phyloP scores from a whole-genome alignment of 2,113 vertebrate species.

The Ammodytes marinus region DNA sequence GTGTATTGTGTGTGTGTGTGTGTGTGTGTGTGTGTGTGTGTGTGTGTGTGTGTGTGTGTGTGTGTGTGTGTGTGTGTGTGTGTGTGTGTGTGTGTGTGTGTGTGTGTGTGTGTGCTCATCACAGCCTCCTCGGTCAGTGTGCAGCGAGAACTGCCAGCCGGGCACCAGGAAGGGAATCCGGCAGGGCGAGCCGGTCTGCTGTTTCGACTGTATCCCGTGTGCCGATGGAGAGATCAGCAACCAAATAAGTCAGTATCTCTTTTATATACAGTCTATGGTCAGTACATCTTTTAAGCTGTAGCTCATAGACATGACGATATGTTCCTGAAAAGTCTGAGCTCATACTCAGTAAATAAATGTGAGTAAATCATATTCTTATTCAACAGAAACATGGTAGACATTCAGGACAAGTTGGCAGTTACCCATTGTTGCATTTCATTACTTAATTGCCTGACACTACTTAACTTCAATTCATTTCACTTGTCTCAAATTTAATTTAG shows the following conservation, averaged over 20 bases:
- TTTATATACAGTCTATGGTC: no score
- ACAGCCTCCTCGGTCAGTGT: conserved; percentile 86
- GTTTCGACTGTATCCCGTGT: conserved; percentile 90
- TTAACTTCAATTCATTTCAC: not conserved
- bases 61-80: not conserved
- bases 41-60: not conserved
- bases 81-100: conserved; percentile 1
- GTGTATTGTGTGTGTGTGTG: not conserved
- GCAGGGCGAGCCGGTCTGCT: conserved; percentile 87
- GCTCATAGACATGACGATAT: not conserved
- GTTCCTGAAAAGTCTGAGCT: not conserved
- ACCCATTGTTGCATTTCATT: not conserved
- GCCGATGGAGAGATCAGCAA: conserved; percentile 87
- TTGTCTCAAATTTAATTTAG: not conserved
- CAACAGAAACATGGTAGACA: not conserved
- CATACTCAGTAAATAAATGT: not conserved
- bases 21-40: not conserved
- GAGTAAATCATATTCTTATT: not conserved
- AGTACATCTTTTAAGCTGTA: not conserved
- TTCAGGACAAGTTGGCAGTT: not conserved
- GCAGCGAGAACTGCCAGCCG: conserved; percentile 85
- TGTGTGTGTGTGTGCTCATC: conserved; percentile 28
- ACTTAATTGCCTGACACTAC: not conserved
- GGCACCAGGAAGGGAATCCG: conserved; percentile 87
- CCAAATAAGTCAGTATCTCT: conserved; percentile 76